Evolutionary conservation across 2,888 invertebrate species (phyloP), one percentile per base, ranked within the genome.

Genomic region (Troides helena): DNA sequence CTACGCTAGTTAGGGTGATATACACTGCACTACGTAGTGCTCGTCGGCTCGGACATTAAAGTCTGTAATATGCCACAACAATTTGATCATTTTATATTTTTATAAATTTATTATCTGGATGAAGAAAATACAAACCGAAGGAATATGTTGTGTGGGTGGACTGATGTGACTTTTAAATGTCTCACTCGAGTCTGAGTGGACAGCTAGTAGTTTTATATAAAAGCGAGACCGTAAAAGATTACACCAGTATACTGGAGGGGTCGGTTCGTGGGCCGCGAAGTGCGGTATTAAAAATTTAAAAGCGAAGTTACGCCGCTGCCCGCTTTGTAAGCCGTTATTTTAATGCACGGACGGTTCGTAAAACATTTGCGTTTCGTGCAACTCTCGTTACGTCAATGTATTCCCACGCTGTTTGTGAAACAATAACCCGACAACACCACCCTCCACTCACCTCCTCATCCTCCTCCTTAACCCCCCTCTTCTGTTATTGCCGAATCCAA

Each of bases 231-330:
- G 73, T 73, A 69, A 71, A 73, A 69, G 71, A 80, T 74, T 76
- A 77, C 73, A 79, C 77, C 78, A 78, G 72, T 74, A 72, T 74
- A 73, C 74, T 75, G 75, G 75, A 76, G 74, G 76, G 76, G 73
- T 75, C 75, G 74, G 73, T 81, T 79, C 75, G 77, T 78, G 78
- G 77, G 77, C 82, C 80, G 81, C 83, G 85, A 85, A 88, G 85
- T 84, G 82, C 85, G 73, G 79, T 78, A 82, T 87, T 85, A 86
- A 88, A 85, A 85, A 80, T 85, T 85, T 85, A 81, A 87, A 86
- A 81, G 81, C 78, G 74, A 80, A 80, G 83, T 84, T 85, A 61
- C 81, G 79, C 82, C 81, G 83, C 79, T 82, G 77, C 30, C 78
- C 77, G 78, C 79, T 77, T 76, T 79, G 77, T 78, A 74, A 74